Evolutionary conservation across 2,113 vertebrate genomes (phyloP).

Genomic region (Malurus cyaneus): DNA sequence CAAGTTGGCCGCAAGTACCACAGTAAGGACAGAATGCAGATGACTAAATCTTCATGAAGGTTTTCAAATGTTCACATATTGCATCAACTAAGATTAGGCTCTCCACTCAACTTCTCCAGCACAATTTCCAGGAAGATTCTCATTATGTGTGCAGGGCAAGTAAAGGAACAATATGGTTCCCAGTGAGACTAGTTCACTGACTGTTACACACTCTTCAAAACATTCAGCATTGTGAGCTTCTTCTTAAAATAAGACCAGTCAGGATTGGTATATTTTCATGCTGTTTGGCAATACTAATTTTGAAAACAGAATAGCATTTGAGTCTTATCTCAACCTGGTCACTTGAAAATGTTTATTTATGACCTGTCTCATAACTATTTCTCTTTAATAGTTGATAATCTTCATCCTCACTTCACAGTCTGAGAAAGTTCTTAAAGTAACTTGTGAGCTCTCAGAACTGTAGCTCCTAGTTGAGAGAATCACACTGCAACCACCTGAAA

Average conservation of each 20-base stretch:
- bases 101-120: background rate
- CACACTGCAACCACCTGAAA: rapidly evolving
- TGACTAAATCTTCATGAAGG: background rate
- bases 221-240: background rate
- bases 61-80: background rate
- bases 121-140: background rate
- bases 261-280: background rate
- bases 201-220: background rate
- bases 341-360: background rate
- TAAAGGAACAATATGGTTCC: background rate
- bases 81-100: background rate
- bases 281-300: background rate
- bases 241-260: background rate
- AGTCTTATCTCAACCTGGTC: background rate
- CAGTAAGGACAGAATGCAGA: background rate
- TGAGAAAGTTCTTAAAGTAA: background rate
- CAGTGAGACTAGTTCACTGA: background rate
- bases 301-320: background rate
- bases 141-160: background rate
- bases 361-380: background rate
- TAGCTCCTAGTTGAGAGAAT: background rate
- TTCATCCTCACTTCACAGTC: background rate
- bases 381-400: background rate
- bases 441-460: background rate
- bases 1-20: background rate